These are phyloP conservation scores for Blastomussa wellsi DNA, from an alignment of 92 coral and sea anemone genomes.

Conservation along the genomic window DNA sequence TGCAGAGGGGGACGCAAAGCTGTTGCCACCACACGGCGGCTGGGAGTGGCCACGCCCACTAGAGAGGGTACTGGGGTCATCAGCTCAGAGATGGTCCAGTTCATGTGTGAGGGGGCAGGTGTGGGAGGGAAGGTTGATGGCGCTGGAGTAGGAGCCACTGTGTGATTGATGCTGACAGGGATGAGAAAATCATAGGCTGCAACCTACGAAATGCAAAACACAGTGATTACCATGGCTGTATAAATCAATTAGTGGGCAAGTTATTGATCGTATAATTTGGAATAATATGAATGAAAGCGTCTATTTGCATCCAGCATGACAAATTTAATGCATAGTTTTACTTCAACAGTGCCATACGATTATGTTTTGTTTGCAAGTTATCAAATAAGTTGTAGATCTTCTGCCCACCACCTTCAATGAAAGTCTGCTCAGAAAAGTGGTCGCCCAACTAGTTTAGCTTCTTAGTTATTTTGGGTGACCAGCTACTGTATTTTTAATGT, in stretches of 20 bases:
- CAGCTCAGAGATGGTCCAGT: constrained; percentile 99
- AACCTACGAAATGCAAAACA: constrained; percentile 53
- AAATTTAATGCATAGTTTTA: too few relatives aligned
- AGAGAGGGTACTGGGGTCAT: constrained; percentile 88
- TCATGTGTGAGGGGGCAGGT: constrained; percentile 93
- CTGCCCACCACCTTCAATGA: too few relatives aligned
- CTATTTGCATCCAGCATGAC: too few relatives aligned
- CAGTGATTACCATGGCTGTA: not conserved
- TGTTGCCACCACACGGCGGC: constrained; percentile 93
- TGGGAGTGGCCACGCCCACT: constrained; percentile 82
- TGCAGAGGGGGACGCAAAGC: constrained; percentile 95
- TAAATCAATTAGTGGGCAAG: not conserved
- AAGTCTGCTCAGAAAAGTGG: too few relatives aligned
- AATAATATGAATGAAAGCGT: not conserved
- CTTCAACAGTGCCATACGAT: too few relatives aligned
- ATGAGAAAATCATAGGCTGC: constrained; percentile 94
- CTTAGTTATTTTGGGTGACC: too few relatives aligned
- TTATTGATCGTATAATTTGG: not conserved
- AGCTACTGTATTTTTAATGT: too few relatives aligned
- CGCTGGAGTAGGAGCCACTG: constrained; percentile 90
- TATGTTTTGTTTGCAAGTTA: too few relatives aligned
- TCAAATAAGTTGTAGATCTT: too few relatives aligned
- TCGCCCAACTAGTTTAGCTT: too few relatives aligned
- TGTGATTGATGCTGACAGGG: constrained; percentile 98
- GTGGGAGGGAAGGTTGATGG: constrained; percentile 93